Evolutionary conservation across 1,140 invertebrate genomes (phyloP).

Genomic region (Heliconius himera): DNA sequence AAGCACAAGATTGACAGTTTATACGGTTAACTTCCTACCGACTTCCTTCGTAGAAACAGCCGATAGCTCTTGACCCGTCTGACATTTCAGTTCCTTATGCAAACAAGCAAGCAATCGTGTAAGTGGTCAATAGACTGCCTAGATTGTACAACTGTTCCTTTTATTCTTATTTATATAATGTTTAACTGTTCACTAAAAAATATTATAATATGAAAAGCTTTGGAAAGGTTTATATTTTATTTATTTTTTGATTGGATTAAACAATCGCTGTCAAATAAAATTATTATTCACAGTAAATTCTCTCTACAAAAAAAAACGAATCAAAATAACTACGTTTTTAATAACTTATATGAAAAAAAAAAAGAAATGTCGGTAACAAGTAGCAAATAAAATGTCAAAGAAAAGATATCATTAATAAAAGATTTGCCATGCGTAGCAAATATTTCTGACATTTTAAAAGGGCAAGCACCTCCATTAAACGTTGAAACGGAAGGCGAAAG

Average conservation of each 20-base stretch:
- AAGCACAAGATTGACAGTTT: constrained; percentile 10
- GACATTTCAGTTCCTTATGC: background rate
- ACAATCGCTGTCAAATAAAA: no score
- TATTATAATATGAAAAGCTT: no score
- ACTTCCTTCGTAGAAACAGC: background rate
- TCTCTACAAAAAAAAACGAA: no score
- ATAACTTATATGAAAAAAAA: no score
- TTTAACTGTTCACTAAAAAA: no score
- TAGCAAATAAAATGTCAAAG: background rate
- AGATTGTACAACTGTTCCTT: no score
- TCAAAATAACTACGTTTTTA: no score
- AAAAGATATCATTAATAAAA: constrained; percentile 3
- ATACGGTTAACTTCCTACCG: constrained; percentile 1
- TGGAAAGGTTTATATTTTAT: no score
- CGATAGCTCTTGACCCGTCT: background rate
- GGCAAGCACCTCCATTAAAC: constrained; percentile 1
- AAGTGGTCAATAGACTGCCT: no score
- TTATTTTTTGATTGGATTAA: no score
- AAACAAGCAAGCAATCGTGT: background rate
- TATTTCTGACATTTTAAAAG: constrained; percentile 13
- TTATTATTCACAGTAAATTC: no score
- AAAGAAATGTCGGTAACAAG: background rate
- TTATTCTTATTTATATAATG: no score
- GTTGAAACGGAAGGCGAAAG: constrained; percentile 24
- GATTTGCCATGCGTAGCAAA: background rate